phyloP scores from a whole-genome alignment of 64 coral and sea anemone genomes.

The Orbicella faveolata region DNA sequence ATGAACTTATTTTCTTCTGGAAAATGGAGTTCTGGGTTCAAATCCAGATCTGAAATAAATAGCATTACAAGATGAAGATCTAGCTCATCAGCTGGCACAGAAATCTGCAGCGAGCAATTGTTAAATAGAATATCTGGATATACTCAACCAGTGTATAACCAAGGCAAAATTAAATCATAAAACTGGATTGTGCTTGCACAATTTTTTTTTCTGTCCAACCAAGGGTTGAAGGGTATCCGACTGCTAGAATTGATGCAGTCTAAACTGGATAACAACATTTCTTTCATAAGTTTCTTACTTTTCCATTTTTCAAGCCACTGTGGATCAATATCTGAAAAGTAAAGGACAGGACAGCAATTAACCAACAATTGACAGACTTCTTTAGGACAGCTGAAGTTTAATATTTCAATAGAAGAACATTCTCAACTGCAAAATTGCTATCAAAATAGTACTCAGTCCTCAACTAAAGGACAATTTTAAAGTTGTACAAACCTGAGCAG shows the following conservation, averaged over 20 bases:
- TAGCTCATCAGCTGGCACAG: not conserved
- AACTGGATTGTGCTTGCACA: too few relatives aligned
- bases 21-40: slow-evolving; percentile 72
- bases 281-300: slow-evolving; percentile 34
- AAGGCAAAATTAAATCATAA: too few relatives aligned
- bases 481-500: slow-evolving; percentile 41
- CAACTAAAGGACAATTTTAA: not conserved
- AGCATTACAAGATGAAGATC: not conserved
- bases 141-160: too few relatives aligned
- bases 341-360: not conserved
- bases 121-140: too few relatives aligned
- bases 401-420: too few relatives aligned
- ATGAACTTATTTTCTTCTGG: slow-evolving; percentile 78
- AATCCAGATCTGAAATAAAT: slow-evolving; percentile 45
- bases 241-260: not conserved
- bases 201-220: too few relatives aligned
- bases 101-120: too few relatives aligned
- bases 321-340: slow-evolving; percentile 70
- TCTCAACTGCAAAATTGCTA: too few relatives aligned
- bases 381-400: too few relatives aligned
- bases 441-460: not conserved
- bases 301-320: slow-evolving; percentile 71
- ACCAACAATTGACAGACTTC: not conserved
- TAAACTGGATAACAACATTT: not conserved
- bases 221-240: too few relatives aligned